Evolutionary conservation across 2,113 vertebrate species (phyloP).

Genomic region (Crotalus helleri): DNA sequence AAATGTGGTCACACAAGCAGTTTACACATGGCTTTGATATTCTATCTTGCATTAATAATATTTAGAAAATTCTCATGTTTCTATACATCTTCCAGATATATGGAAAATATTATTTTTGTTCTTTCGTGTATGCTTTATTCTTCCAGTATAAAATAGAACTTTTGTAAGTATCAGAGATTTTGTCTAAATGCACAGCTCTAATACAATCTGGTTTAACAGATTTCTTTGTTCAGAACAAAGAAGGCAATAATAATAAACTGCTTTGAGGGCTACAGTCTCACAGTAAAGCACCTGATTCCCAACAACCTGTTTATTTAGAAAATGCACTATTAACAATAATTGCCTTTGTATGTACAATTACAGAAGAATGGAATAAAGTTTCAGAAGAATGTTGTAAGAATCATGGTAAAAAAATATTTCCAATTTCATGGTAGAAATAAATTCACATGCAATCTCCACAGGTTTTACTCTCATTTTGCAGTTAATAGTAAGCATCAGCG

Average conservation of each 20-base stretch:
- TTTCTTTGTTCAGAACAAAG: background rate
- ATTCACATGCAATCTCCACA: background rate
- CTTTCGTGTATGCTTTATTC: background rate
- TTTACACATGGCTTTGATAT: background rate
- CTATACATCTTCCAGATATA: background rate
- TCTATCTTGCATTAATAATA: background rate
- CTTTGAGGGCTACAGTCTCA: background rate
- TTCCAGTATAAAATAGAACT: background rate
- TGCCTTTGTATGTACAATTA: background rate
- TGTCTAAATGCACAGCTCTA: background rate
- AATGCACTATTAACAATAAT: background rate
- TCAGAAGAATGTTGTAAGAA: background rate
- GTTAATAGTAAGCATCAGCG: background rate
- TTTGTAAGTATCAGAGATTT: background rate
- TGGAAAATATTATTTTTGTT: background rate
- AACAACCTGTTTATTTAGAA: background rate
- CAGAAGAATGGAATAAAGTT: background rate
- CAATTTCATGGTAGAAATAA: background rate
- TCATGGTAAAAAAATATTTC: background rate
- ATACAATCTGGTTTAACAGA: background rate
- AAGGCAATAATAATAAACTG: background rate
- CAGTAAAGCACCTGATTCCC: background rate
- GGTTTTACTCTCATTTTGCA: background rate
- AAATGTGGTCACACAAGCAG: background rate
- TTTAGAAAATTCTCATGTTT: background rate